Conservation (phyloP, 2,113 vertebrate genomes). For the Cricetomys ansorgei region DNA sequence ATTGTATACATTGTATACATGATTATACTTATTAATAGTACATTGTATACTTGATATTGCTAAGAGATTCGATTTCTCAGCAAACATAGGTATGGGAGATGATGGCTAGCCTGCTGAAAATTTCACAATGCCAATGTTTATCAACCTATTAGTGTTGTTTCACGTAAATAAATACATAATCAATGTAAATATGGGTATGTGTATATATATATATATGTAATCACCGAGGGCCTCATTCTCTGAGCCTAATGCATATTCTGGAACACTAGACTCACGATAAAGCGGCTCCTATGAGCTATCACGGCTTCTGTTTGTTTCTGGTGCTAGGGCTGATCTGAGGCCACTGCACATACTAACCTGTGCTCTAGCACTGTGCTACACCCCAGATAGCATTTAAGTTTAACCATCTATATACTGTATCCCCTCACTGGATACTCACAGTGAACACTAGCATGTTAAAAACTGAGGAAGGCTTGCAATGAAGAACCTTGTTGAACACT, state of each 20-base stretch:
- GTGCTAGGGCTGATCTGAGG: background rate
- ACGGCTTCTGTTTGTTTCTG: background rate
- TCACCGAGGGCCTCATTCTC: background rate
- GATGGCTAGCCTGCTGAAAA: background rate
- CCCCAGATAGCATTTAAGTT: no score
- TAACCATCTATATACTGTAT: background rate
- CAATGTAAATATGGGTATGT: no score
- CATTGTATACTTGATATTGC: background rate
- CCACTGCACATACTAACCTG: background rate
- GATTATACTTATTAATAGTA: background rate
- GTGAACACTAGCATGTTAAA: background rate
- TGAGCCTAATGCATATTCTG: background rate
- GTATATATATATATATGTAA: background rate
- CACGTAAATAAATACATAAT: no score
- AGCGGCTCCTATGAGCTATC: background rate
- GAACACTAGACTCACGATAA: background rate
- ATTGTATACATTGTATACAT: background rate
- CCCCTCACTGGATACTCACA: background rate
- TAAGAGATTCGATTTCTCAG: background rate
- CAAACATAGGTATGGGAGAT: background rate
- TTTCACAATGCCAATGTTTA: background rate
- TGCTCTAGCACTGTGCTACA: no score
- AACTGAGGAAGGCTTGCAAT: background rate
- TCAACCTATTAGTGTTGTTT: background rate
- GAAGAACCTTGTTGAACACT: constrained; percentile 31